phyloP scores from a whole-genome alignment of 2,113 vertebrate genomes.

The Lagopus muta region DNA sequence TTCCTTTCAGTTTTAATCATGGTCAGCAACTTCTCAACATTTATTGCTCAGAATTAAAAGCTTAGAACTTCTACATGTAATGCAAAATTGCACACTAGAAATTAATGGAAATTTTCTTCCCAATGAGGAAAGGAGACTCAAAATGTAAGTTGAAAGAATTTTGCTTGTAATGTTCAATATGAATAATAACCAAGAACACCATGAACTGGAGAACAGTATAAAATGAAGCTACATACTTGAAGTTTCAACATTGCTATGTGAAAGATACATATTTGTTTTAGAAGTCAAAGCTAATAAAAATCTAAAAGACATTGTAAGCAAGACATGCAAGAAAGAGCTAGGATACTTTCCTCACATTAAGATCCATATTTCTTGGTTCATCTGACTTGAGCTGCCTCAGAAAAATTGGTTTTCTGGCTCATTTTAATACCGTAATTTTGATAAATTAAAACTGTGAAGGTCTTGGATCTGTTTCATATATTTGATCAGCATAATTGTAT shows the following conservation, averaged over 20 bases:
- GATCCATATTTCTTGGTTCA: not conserved
- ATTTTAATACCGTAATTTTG: slow-evolving; percentile 6
- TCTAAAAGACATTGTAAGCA: not conserved
- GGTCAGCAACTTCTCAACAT: not conserved
- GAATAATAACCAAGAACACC: not conserved
- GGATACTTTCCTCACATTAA: not conserved
- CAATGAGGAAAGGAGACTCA: not conserved
- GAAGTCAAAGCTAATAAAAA: not conserved
- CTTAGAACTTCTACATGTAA: not conserved
- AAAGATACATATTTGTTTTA: not conserved
- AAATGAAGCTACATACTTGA: not conserved
- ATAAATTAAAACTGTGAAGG: slow-evolving; percentile 26
- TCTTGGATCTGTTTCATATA: slow-evolving; percentile 1
- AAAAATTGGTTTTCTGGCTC: not conserved
- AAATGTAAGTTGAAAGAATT: not conserved
- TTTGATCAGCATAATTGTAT: slow-evolving; percentile 37
- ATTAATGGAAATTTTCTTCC: not conserved
- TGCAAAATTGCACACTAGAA: not conserved
- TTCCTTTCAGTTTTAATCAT: not conserved
- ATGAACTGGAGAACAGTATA: not conserved
- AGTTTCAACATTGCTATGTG: not conserved
- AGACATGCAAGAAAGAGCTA: not conserved
- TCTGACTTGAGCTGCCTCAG: not conserved
- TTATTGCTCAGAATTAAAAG: not conserved
- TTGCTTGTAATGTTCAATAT: not conserved